Conservation (phyloP, 2,113 vertebrate genomes). For the Callorhinus ursinus region DNA sequence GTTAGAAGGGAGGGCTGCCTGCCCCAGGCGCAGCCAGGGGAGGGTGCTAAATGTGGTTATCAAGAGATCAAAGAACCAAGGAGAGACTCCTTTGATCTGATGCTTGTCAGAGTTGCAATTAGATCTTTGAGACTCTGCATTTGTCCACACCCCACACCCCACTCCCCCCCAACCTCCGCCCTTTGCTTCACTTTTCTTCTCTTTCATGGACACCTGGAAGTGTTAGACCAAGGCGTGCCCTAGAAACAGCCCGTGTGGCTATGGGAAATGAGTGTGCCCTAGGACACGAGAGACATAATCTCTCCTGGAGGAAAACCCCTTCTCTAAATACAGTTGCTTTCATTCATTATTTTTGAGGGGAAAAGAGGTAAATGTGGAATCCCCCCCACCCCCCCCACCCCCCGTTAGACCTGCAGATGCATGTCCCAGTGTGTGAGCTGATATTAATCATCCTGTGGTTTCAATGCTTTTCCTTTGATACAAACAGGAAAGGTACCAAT, state of each 20-base stretch:
- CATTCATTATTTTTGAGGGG: conserved; percentile 4
- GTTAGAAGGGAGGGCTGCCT: conserved; percentile 37
- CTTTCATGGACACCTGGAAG: conserved; percentile 71
- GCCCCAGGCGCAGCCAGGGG: conserved; percentile 68
- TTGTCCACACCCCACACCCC: neutral
- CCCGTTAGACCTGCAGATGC: neutral
- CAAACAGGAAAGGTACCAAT: neutral
- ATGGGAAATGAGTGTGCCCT: neutral
- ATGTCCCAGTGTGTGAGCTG: neutral
- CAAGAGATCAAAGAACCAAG: conserved; percentile 78
- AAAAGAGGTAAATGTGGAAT: neutral
- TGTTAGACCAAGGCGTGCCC: neutral
- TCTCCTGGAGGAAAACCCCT: conserved; percentile 66
- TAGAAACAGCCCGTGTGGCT: neutral
- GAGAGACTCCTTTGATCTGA: conserved; percentile 77
- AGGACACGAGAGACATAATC: neutral
- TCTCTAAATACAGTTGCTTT: neutral
- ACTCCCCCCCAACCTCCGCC: neutral
- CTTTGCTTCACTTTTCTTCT: neutral
- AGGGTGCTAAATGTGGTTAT: conserved; percentile 76
- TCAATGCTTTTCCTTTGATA: conserved; percentile 18
- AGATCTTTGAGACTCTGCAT: conserved; percentile 43
- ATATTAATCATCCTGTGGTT: neutral
- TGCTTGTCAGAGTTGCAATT: conserved; percentile 72
- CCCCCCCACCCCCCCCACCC: neutral